These are phyloP conservation scores for Micromussa lordhowensis DNA, from an alignment of 92 coral and sea anemone species.

Conservation along the genomic window DNA sequence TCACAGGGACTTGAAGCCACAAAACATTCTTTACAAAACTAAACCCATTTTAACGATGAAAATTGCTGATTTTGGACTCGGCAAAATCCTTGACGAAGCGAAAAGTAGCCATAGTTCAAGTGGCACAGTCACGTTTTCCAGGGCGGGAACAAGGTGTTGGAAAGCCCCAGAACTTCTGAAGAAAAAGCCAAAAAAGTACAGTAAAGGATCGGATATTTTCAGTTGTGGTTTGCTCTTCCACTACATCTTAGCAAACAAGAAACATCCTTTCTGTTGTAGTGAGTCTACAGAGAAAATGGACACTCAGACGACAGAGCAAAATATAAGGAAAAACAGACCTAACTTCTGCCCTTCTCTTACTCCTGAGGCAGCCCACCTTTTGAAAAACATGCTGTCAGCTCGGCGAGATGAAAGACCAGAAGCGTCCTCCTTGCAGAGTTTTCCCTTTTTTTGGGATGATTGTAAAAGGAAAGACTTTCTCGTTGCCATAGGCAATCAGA, in stretches of 20 bases:
- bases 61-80: constrained; percentile 63
- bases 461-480: constrained; percentile 50
- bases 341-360: constrained; percentile 18
- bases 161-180: constrained; percentile 60
- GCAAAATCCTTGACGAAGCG: constrained; percentile 6
- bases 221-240: constrained; percentile 54
- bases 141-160: constrained; percentile 62
- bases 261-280: constrained; percentile 53
- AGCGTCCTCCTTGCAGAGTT: constrained; percentile 25
- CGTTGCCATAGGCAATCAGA: constrained; percentile 53
- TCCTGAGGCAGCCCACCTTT: constrained; percentile 61
- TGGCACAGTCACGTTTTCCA: constrained; percentile 19
- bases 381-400: constrained; percentile 45
- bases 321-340: constrained; percentile 18
- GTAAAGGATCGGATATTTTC: constrained; percentile 50
- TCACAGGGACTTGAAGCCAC: constrained; percentile 69
- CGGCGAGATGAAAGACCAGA: constrained; percentile 31
- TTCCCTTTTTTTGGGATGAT: constrained; percentile 72
- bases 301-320: constrained; percentile 39
- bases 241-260: constrained; percentile 42
- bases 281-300: neutral
- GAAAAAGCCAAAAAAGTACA: neutral
- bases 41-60: constrained; percentile 22
- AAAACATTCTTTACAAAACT: constrained; percentile 54
- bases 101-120: neutral